These are phyloP conservation scores for Calonectris borealis DNA, from an alignment of 2,113 vertebrate species.

Conservation along the genomic window DNA sequence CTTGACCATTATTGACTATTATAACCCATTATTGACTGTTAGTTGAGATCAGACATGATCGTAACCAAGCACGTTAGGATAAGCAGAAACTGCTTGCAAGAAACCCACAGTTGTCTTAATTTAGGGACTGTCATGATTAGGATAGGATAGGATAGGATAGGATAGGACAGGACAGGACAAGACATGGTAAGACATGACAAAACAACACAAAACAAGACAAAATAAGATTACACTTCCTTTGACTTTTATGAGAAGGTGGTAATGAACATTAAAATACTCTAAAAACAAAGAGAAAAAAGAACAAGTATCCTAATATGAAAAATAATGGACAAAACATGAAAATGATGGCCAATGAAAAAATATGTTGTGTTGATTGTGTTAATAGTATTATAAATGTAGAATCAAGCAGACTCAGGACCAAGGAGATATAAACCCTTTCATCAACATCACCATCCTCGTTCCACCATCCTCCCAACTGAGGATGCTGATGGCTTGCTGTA, in stretches of 20 bases:
- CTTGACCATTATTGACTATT: neutral
- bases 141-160: neutral
- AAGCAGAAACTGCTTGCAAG: neutral
- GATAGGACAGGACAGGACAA: neutral
- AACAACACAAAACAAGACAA: neutral
- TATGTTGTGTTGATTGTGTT: neutral
- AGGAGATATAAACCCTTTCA: neutral
- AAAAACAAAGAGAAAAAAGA: neutral
- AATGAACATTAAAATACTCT: neutral
- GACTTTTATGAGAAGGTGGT: neutral
- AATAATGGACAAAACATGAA: neutral
- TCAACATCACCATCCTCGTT: neutral
- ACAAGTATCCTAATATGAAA: neutral
- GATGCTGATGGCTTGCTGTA: neutral
- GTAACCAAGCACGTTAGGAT: neutral
- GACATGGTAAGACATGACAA: neutral
- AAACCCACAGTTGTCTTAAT: neutral
- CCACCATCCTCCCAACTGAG: neutral
- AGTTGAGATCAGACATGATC: neutral
- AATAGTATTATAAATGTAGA: neutral
- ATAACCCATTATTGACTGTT: neutral
- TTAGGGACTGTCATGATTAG: neutral
- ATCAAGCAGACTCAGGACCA: neutral
- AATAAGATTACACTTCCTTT: neutral
- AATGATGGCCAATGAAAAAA: neutral